Conservation (phyloP, 1,140 invertebrate species). For the Caenorhabditis briggsae region DNA sequence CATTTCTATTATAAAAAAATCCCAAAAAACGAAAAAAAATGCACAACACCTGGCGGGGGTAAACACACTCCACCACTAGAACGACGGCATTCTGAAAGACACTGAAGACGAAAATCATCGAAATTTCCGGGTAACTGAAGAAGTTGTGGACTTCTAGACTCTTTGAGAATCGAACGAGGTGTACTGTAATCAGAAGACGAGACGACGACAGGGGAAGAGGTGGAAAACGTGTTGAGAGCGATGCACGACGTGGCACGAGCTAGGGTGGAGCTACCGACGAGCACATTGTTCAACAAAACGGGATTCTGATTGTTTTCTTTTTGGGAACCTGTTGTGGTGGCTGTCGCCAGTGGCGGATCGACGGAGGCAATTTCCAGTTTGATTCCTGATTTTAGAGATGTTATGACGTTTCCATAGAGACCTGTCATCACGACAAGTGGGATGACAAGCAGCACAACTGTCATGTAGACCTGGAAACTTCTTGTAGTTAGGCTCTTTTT, state of each 20-base stretch:
- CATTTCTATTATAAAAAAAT: neutral
- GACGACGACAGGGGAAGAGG: neutral
- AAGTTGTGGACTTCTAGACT: neutral
- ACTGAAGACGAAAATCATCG: slow-evolving; percentile 37
- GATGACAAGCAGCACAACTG: slow-evolving; percentile 66
- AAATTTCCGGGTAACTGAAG: slow-evolving; percentile 18
- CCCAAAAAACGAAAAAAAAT: neutral
- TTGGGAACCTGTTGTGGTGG: slow-evolving; percentile 8
- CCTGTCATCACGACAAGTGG: slow-evolving; percentile 66
- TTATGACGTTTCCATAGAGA: slow-evolving; percentile 67
- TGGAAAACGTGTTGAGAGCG: slow-evolving; percentile 51
- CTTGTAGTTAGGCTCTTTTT: neutral
- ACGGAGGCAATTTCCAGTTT: slow-evolving; percentile 60
- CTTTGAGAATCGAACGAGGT: neutral
- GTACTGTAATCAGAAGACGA: neutral
- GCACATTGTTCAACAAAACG: slow-evolving; percentile 50
- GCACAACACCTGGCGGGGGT: slow-evolving; percentile 46
- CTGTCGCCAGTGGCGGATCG: slow-evolving; percentile 48
- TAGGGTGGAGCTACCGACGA: slow-evolving; percentile 43
- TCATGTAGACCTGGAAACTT: slow-evolving; percentile 68
- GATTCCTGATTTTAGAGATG: slow-evolving; percentile 64
- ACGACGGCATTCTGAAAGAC: slow-evolving; percentile 29
- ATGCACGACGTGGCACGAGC: slow-evolving; percentile 40
- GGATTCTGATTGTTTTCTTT: neutral
- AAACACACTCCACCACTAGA: slow-evolving; percentile 45